Percentiles rank a stretch among this genome's conserved stretches.
These are phyloP conservation scores for Notocelia uddmanniana DNA, from an alignment of 2,888 invertebrate species.

Conservation along the genomic window DNA sequence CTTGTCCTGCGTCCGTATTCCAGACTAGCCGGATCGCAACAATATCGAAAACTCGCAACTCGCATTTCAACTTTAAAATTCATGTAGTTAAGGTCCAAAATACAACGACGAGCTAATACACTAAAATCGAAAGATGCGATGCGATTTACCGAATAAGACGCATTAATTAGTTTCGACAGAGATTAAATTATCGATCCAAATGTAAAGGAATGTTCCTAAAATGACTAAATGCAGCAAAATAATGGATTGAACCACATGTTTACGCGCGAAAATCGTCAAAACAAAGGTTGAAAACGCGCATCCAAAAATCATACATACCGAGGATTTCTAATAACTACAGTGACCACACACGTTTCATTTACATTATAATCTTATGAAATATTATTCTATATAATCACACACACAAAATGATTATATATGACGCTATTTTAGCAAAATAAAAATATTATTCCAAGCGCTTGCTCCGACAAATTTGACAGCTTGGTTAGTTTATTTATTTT, in stretches of 20 bases:
- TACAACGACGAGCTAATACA: slow-evolving; percentile 53
- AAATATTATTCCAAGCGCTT: slow-evolving; percentile 40
- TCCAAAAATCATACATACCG: slow-evolving; percentile 34
- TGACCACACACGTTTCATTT: not conserved
- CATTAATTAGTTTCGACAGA: slow-evolving; percentile 62
- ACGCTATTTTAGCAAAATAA: slow-evolving; percentile 33
- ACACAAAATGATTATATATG: slow-evolving; percentile 12
- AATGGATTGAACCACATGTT: slow-evolving; percentile 54
- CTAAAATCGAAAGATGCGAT: slow-evolving; percentile 56
- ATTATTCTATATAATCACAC: slow-evolving; percentile 12
- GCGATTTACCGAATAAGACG: slow-evolving; percentile 70
- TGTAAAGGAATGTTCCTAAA: slow-evolving; percentile 33
- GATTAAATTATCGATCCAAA: slow-evolving; percentile 51
- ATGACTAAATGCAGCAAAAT: slow-evolving; percentile 50
- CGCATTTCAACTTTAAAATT: slow-evolving; percentile 60
- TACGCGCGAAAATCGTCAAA: slow-evolving; percentile 63
- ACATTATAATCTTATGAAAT: slow-evolving; percentile 18
- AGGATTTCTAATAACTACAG: slow-evolving; percentile 19
- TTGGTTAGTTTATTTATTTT: slow-evolving; percentile 35
- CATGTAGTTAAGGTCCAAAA: slow-evolving; percentile 57
- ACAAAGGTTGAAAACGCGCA: slow-evolving; percentile 14
- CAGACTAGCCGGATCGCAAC: slow-evolving; percentile 54
- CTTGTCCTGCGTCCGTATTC: slow-evolving; percentile 71
- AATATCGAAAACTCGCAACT: slow-evolving; percentile 41
- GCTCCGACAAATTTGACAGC: slow-evolving; percentile 40